phyloP scores from a whole-genome alignment of 37 sponge, comb jelly and placozoan species.

The Halichondria panicea region DNA sequence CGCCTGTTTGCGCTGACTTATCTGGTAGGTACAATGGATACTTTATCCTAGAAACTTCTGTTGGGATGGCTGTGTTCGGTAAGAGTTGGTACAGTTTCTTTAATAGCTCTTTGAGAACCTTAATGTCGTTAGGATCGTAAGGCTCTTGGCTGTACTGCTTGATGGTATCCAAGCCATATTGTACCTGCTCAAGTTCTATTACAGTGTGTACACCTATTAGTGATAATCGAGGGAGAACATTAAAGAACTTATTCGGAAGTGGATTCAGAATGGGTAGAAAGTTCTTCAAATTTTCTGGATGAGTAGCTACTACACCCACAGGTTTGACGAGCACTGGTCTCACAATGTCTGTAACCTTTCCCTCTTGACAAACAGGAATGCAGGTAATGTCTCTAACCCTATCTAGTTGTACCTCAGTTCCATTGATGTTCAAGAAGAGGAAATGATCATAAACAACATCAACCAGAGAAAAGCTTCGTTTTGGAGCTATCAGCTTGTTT shows the following conservation, averaged over 20 bases:
- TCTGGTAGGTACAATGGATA: too few species aligned
- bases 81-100: too few species aligned
- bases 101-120: too few species aligned
- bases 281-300: not conserved
- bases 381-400: slow-evolving; percentile 1
- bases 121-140: not conserved
- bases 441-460: not conserved
- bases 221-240: slow-evolving; percentile 6
- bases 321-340: not conserved
- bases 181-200: not conserved
- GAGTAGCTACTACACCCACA: not conserved
- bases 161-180: slow-evolving; percentile 3
- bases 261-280: slow-evolving; percentile 4
- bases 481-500: not conserved
- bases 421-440: not conserved
- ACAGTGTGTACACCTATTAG: slow-evolving; percentile 10
- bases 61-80: too few species aligned
- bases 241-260: slow-evolving; percentile 12
- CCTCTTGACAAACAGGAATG: slow-evolving; percentile 21
- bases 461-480: not conserved
- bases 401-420: not conserved
- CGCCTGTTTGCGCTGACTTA: too few species aligned
- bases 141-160: not conserved
- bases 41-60: too few species aligned
- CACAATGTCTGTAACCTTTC: not conserved